A percentile compares a stretch with the other conserved stretches of the same genome.
phyloP scores from a whole-genome alignment of 2,113 vertebrate genomes.

The Heteronetta atricapilla region DNA sequence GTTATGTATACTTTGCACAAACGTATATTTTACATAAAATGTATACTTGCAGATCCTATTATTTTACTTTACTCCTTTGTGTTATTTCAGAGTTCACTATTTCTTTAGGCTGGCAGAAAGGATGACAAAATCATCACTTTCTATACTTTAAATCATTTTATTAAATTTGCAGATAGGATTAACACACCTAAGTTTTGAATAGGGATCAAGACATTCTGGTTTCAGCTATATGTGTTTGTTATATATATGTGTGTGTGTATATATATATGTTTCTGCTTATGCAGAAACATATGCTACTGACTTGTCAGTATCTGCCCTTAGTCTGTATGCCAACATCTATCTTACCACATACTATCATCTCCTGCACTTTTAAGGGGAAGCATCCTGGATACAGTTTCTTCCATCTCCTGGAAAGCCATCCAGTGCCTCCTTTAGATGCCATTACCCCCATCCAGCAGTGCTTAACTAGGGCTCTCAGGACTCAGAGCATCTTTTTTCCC shows the following conservation, averaged over 20 bases:
- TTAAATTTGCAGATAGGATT: background rate
- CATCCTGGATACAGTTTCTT: background rate
- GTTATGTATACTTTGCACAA: background rate
- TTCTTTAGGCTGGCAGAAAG: background rate
- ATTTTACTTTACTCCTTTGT: background rate
- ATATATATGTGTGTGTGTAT: background rate
- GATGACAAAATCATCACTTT: background rate
- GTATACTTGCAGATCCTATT: background rate
- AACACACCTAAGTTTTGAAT: background rate
- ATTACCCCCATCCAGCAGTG: background rate
- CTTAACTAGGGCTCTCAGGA: conserved; percentile 34
- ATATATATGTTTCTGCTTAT: background rate
- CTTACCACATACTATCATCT: background rate
- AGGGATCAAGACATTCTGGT: background rate
- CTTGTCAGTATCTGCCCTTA: background rate
- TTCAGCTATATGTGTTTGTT: background rate
- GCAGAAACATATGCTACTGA: background rate
- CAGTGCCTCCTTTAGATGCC: background rate
- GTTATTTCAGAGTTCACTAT: background rate
- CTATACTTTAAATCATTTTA: background rate
- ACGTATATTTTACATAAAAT: background rate
- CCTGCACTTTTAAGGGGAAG: background rate
- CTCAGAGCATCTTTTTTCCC: background rate
- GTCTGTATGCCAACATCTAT: background rate
- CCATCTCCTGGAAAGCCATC: background rate